Base-by-base conservation (phyloP, 2,888 invertebrate species). In the Gastracanthus pulcherrimus region DNA sequence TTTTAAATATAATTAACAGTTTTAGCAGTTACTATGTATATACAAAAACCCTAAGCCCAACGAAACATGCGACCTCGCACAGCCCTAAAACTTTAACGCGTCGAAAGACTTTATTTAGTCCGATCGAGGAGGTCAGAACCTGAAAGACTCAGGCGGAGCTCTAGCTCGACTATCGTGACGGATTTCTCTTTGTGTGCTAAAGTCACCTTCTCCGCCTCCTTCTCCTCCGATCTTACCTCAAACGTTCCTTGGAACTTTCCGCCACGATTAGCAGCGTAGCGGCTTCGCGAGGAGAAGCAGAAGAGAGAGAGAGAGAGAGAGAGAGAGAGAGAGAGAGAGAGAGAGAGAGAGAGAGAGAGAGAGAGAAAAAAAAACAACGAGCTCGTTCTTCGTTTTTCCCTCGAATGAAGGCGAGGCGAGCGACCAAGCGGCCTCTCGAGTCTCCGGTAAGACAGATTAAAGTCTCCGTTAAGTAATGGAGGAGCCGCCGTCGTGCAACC, bases 361-460 rank as follows among this genome's bases (percentile, higher is more conserved):
- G 38, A 51, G 41, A 51, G 23, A 48, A 29, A 62, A 45, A 70
- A 66, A 81, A 77, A 70, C 23, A 48, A 23, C 19, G 51, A 23
- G 51, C 51, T 51, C 51, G 23, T 69, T 60, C 69, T 36, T 69
- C 67, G 51, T 75, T 74, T 80, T 80, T 67, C 19, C 48, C 48
- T 74, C 48, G 60, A 80, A 60, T 36, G 74, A 31, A 66, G n/a
- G 23, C 41, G 41, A 34, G 45, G 19, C 2, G 51, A 51, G n/a
- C n/a, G n/a, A n/a, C n/a, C n/a, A n/a, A n/a, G n/a, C 60, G 77
- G 77, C 23, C 51, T 51, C 51, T 51, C 51, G 51, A 51, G 23
- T 51, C 51, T 23, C 4, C 41, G 72, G 72, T 23, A 79, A 67
- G 79, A 72, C 67, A 60, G 72, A 79, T 74, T 74, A 79, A 79